Base-by-base conservation (phyloP, 2,113 vertebrate genomes). In the Lepus americanus region DNA sequence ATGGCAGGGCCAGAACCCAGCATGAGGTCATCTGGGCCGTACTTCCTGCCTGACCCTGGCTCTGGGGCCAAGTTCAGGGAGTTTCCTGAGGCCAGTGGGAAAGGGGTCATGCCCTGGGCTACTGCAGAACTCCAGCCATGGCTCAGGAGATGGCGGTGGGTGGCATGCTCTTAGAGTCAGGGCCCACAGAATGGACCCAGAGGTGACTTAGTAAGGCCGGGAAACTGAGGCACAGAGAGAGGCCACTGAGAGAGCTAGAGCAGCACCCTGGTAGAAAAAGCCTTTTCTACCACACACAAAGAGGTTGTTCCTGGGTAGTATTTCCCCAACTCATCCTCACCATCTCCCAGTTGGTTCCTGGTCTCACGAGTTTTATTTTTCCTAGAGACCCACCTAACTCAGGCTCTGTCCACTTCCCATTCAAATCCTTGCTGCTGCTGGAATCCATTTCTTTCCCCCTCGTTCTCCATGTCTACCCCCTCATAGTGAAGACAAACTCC, bases 11-110 rank as follows among this genome's bases (percentile, higher is more conserved):
- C 85, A 90, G 76, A 90, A 59, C 89, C 95, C 92, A 96, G 64
- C 88, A 90, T 96, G 94, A 97, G 85, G 96, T 96, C 97, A 97
- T 96, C 94, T 87, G 87, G 89, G 86, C 61, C 92, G 94, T 12
- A 61, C 64, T 96, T 94, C 92, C 94, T 14, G 36, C 86, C 84
- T 96, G 97, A 95, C 95, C 96, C 79, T 7, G 20, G 78, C 19
- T 69, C 69, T 70, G 33, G 53, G 85, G 85, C 94, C 90, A 94
- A 83, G 77, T 87, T 96, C 74, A 87, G 83, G 96, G 96, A 95
- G 86, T 97, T 97, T 96, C 96, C 95, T 78, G 89, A 88, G 88
- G 96, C 70, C 82, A 89, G n/a, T 53, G 67, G 66, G 70, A 92
- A 95, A 70, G 67, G 83, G 80, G 63, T 96, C 78, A 59, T 25